Base-by-base conservation (phyloP, 2,888 invertebrate genomes). In the Polydrusus tereticollis region DNA sequence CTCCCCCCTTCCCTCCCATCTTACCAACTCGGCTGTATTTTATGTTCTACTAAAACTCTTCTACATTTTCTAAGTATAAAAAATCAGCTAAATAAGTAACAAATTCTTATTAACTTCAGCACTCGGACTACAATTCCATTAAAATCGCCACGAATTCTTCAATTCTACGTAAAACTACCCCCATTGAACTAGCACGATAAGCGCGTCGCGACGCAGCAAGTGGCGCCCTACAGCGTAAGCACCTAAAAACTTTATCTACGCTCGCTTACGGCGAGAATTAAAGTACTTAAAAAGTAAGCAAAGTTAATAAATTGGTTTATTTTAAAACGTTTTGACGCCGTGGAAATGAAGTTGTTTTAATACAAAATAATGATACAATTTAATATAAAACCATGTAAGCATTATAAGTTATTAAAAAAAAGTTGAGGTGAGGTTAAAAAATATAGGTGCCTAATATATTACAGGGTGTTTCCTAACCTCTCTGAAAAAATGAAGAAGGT, bases 191-290 rank as follows among this genome's bases (percentile, higher is more conserved):
- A 18, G 16, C 23, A 21, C 59, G 47, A 29, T 38, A 60, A 14
- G 38, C 64, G 76, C 83, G 82, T 80, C 82, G 80, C 83, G 82
- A 83, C 83, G 83, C 83, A 78, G 80, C 82, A 81, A 76, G 83
- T 84, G 83, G 84, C 84, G 84, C 81, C 82, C 77, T 80, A 73
- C 78, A 63, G 78, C 79, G 83, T 78, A 73, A 77, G 69, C 77
- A 69, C 70, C 45, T 58, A 58, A 75, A 75, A 74, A 74, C 77
- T 71, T 50, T 72, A 74, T 66, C 77, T 73, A 75, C 74, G 60
- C 76, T 66, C 29, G 14, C 18, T 66, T 57, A n/a, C 12, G 16
- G 12, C 18, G 45, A 4, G 14, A 45, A 60, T 14, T 60, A 78
- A 79, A 80, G 78, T 78, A 80, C 80, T 81, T 82, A 82, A 82